Conservation (phyloP, 2,888 invertebrate species). For the Drosophila yooni region DNA sequence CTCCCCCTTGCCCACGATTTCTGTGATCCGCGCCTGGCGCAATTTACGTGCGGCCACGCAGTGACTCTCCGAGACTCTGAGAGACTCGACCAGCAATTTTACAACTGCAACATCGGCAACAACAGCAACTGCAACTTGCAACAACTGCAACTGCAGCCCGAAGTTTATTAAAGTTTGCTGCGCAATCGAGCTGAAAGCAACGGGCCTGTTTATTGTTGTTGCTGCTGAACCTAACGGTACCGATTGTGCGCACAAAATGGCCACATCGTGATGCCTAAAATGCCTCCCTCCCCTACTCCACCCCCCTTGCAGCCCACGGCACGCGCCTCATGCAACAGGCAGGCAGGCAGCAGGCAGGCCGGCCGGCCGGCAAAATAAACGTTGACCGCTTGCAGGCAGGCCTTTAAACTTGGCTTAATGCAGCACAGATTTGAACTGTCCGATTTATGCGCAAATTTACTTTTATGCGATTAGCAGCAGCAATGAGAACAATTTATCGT, state of each 20-base stretch:
- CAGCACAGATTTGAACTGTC: constrained; percentile 63
- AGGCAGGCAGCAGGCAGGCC: constrained; percentile 49
- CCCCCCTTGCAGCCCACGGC: constrained; percentile 33
- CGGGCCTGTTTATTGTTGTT: constrained; percentile 56
- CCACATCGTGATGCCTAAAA: constrained; percentile 77
- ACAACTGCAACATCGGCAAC: constrained; percentile 32
- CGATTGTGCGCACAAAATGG: constrained; percentile 79
- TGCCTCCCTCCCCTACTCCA: constrained; percentile 4
- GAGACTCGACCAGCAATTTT: constrained; percentile 49
- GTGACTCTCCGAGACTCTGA: constrained; percentile 30
- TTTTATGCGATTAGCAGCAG: constrained; percentile 81
- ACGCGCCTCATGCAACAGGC: constrained; percentile 60
- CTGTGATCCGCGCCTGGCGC: constrained; percentile 37
- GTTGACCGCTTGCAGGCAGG: constrained; percentile 21
- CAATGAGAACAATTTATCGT: constrained; percentile 72
- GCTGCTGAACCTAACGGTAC: constrained; percentile 73
- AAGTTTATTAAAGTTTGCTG: constrained; percentile 78
- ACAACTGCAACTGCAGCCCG: constrained; percentile 57
- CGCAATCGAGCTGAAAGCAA: constrained; percentile 73
- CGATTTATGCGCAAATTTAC: constrained; percentile 81
- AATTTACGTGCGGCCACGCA: constrained; percentile 79
- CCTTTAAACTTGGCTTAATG: constrained; percentile 19
- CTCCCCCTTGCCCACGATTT: not conserved
- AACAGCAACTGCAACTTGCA: constrained; percentile 23
- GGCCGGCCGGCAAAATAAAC: constrained; percentile 28